A percentile compares a stretch with the other conserved stretches of the same genome.
phyloP scores from a whole-genome alignment of 1,140 invertebrate genomes.

The Drosophila rhopaloa region DNA sequence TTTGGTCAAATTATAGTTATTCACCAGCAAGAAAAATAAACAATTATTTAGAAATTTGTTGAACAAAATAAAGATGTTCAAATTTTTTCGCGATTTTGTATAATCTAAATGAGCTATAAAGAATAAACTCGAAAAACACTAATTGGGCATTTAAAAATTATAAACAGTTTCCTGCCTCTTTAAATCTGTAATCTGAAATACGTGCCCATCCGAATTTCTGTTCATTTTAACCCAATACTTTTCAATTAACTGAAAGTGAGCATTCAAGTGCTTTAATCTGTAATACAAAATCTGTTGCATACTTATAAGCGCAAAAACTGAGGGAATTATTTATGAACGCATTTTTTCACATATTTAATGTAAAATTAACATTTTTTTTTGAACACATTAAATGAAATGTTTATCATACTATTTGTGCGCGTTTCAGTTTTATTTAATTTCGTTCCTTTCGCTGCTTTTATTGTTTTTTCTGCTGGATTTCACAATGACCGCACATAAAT shows the following conservation, averaged over 20 bases:
- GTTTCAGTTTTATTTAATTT: slow-evolving; percentile 10
- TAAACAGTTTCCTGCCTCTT: slow-evolving; percentile 6
- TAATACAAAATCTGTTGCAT: slow-evolving; percentile 32
- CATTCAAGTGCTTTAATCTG: slow-evolving; percentile 34
- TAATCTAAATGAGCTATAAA: no score
- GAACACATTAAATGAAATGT: slow-evolving; percentile 25
- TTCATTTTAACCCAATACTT: slow-evolving; percentile 20
- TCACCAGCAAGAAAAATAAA: background rate
- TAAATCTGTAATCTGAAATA: background rate
- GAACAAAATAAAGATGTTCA: no score
- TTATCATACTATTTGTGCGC: slow-evolving; percentile 6
- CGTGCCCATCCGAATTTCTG: slow-evolving; percentile 10
- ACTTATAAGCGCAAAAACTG: slow-evolving; percentile 5
- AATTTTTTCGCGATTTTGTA: no score
- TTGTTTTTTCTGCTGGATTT: slow-evolving; percentile 36
- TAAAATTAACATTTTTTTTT: slow-evolving; percentile 35
- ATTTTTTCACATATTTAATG: slow-evolving; percentile 28
- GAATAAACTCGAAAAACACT: background rate
- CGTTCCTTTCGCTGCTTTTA: slow-evolving; percentile 10
- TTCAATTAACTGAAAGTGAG: slow-evolving; percentile 35
- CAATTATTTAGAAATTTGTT: no score
- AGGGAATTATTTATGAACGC: slow-evolving; percentile 17
- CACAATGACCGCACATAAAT: slow-evolving; percentile 70
- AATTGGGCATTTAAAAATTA: background rate
- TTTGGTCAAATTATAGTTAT: background rate